Evolutionary conservation across 1,140 invertebrate genomes (phyloP).

Genomic region (Tachypleus tridentatus): DNA sequence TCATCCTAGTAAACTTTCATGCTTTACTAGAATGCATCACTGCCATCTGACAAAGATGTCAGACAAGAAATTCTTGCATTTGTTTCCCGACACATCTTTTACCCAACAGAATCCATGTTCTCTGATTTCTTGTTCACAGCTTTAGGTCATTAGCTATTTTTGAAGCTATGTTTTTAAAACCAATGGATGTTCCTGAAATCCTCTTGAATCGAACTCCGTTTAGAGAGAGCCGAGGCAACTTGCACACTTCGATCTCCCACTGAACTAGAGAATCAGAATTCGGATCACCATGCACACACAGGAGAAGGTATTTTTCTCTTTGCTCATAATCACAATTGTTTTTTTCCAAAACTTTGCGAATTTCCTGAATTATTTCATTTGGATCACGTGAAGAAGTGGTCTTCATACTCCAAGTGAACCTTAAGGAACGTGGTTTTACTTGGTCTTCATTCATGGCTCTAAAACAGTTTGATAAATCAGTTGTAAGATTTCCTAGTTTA

Average conservation of each 20-base stretch:
- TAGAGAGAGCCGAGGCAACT: constrained; percentile 90
- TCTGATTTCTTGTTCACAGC: constrained; percentile 48
- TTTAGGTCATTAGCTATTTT: constrained; percentile 99
- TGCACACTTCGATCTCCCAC: constrained; percentile 99
- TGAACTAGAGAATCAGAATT: constrained; percentile 97
- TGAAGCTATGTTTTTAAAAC: constrained; percentile 99
- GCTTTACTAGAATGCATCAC: no score
- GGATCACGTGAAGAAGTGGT: constrained; percentile 97
- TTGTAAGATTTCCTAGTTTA: background rate
- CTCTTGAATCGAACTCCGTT: constrained; percentile 99
- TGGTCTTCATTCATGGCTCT: constrained; percentile 72
- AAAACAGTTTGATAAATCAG: constrained; percentile 7
- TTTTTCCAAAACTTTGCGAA: constrained; percentile 93
- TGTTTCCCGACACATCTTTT: no score
- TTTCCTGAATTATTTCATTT: constrained; percentile 99
- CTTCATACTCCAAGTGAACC: constrained; percentile 99
- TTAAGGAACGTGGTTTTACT: constrained; percentile 86
- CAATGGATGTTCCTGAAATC: constrained; percentile 98
- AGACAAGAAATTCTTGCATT: no score
- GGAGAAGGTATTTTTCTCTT: constrained; percentile 86
- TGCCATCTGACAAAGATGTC: no score
- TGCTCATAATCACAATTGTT: constrained; percentile 99
- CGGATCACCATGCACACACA: constrained; percentile 97
- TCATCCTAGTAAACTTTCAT: no score
- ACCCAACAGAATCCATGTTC: no score